Evolutionary conservation across 2,797 vertebrate species (phyloP), one percentile per base, ranked within the genome.

Genomic region (Toxotes lorentzi): DNA sequence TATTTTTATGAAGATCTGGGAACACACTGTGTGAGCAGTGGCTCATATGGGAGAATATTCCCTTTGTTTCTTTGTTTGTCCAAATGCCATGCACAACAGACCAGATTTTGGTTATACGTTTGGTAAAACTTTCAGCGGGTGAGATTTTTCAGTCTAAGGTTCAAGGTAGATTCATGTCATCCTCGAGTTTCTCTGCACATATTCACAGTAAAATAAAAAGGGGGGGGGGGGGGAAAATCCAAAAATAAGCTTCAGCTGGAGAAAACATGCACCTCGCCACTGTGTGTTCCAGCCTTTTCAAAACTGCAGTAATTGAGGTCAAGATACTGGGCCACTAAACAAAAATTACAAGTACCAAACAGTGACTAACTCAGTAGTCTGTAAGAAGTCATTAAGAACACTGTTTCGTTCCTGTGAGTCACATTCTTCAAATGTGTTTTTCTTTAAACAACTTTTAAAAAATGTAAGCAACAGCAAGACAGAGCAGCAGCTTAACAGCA

Each of bases 401-500:
- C 10, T 0, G 14, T 32, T 47, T 43, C 21, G 17, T 24, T 75
- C 24, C 23, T 50, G 24, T 2, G 6, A 32, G 19, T 32, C 27
- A 5, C 5, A 43, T 21, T 34, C 41, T 73, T 47, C 32, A 38
- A 27, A 27, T 21, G n/a, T 13, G 38, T 10, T 38, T 38, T 38
- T 41, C 50, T 51, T 53, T 6, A 53, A 13, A 27, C 16, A 7
- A 30, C 17, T 4, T 4, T 3, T 4, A 51, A 34, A 32, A 53
- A 59, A 47, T 32, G 24, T 47, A 12, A 61, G 40, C 27, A 8
- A 30, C 30, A 35, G 30, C 17, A 47, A 38, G 21, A 23, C 32
- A 5, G 19, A 69, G 56, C 32, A 53, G 59, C 59, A 27, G 41
- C 57, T 59, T 30, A 69, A 78, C 21, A 24, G 32, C 45, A 61